Evolutionary conservation across 2,113 vertebrate genomes (phyloP), one percentile per base, ranked within the genome.

Genomic region (Grammomys surdaster): DNA sequence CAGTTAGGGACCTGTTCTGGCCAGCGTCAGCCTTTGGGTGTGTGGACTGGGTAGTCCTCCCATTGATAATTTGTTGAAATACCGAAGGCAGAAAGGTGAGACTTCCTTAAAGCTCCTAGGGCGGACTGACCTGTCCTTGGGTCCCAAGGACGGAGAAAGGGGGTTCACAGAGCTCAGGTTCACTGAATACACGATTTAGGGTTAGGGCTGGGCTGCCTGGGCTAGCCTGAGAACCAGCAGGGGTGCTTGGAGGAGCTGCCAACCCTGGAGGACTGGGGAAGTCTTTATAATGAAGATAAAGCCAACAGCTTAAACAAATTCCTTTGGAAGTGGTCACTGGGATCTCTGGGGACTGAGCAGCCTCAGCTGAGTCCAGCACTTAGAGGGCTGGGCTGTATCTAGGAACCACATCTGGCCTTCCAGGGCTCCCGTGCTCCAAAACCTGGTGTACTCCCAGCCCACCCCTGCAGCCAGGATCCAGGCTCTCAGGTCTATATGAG

Each of bases 1-100:
- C 0, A 0, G 0, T 11, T 3, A 36, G 46, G 40, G 40, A 67
- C n/a, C 16, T 1, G 1, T 6, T 12, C 60, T 31, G 92, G 7
- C 28, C 77, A 16, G 4, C 2, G 4, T 11, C 12, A 9, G 89
- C 82, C 28, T 0, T 22, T 7, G 22, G 3, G 14, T 26, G 0
- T 7, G 5, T 2, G 43, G 36, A 56, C 20, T 3, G 43, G 2
- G 0, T 22, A 1, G 33, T 46, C 46, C 24, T 51, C 48, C 5
- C 2, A 16, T 13, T 17, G 67, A 67, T 67, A 6, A 6, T 28
- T 58, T 20, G 33, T 43, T 51, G 7, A 88, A 51, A 40, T 20
- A 26, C 24, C 48, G 14, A 9, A 14, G 63, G 13, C 16, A 20
- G 26, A 0, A 3, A 19, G 12, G 36, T 11, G 3, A 20, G 31